phyloP scores from a whole-genome alignment of 2,113 vertebrate species.

The Sinosuthora webbiana region DNA sequence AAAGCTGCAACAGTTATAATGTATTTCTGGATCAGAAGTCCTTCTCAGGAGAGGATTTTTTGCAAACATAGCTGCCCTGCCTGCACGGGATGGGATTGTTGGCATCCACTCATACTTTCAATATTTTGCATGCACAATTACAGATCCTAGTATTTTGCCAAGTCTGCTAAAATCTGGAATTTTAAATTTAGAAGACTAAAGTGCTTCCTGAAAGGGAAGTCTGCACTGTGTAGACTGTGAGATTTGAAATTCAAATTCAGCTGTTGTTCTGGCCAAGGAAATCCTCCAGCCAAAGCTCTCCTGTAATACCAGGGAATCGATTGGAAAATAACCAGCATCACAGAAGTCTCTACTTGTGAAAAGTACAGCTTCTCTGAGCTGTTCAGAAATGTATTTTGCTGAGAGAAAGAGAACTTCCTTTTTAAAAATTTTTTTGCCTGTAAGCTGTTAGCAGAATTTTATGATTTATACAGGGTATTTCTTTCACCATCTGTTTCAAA shows the following conservation, averaged over 20 bases:
- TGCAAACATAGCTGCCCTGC: not conserved
- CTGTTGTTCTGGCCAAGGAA: not conserved
- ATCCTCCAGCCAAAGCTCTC: not conserved
- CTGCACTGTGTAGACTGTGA: not conserved
- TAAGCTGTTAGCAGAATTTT: not conserved
- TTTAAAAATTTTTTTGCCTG: not conserved
- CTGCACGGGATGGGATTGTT: fast-evolving
- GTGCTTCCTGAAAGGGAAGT: not conserved
- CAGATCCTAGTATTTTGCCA: not conserved
- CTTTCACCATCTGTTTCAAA: not conserved
- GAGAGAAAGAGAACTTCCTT: not conserved
- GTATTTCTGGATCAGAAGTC: not conserved
- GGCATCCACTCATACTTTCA: not conserved
- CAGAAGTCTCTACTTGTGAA: not conserved
- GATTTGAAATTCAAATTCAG: slow-evolving; percentile 6
- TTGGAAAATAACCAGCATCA: not conserved
- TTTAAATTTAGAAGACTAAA: not conserved
- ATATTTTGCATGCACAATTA: not conserved
- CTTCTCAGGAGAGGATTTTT: not conserved
- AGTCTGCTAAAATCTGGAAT: not conserved
- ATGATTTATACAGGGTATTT: not conserved
- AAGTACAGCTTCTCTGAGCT: not conserved
- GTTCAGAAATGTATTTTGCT: not conserved
- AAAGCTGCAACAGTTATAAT: not conserved
- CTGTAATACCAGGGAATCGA: fast-evolving